These are phyloP conservation scores for Drosophila teissieri DNA, from an alignment of 1,140 invertebrate species.

Conservation along the genomic window DNA sequence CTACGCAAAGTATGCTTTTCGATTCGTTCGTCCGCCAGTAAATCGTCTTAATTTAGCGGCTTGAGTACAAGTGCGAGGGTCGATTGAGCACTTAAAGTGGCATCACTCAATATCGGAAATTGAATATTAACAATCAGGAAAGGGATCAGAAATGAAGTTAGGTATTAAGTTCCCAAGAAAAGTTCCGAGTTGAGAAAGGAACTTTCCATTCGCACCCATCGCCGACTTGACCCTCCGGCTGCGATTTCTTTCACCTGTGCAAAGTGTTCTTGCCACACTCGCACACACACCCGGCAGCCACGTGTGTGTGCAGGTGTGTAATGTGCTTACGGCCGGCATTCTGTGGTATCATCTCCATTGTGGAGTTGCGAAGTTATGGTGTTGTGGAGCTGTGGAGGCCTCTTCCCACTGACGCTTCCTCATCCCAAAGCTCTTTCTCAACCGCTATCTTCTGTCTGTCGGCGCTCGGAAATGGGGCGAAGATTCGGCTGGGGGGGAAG, in stretches of 20 bases:
- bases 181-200: neutral
- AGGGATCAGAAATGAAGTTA: no score
- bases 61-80: constrained; percentile 36
- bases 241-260: constrained; percentile 28
- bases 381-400: constrained; percentile 8
- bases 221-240: constrained; percentile 22
- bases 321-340: constrained; percentile 51
- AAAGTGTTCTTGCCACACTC: constrained; percentile 32
- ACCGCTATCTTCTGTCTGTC: constrained; percentile 34
- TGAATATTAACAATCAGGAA: no score
- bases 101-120: no score
- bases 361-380: constrained; percentile 2
- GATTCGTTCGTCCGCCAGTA: constrained; percentile 27
- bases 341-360: constrained; percentile 69
- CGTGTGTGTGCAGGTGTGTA: constrained; percentile 22
- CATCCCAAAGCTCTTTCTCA: constrained; percentile 8
- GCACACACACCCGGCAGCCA: constrained; percentile 7
- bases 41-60: constrained; percentile 47
- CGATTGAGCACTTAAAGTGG: neutral
- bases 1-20: constrained; percentile 35
- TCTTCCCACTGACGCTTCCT: constrained; percentile 23
- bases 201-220: neutral
- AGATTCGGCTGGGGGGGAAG: constrained; percentile 15
- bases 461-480: constrained; percentile 2
- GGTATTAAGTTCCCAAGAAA: no score